phyloP scores from a whole-genome alignment of 2,113 vertebrate genomes.

The Himantopus leucocephalus region DNA sequence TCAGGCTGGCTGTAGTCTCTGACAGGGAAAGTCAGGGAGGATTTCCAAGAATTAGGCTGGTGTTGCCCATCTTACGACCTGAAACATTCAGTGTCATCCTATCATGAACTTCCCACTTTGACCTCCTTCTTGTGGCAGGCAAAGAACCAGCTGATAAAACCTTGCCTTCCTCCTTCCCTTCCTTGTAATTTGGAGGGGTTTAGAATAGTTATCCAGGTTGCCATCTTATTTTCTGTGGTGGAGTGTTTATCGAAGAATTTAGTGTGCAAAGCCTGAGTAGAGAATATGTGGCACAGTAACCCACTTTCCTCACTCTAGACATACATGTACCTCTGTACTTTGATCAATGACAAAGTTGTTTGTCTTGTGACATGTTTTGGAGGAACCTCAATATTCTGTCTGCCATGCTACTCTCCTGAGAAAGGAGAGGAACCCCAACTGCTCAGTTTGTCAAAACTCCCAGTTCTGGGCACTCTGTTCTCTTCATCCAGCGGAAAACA shows the following conservation, averaged over 20 bases:
- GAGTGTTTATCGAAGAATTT: background rate
- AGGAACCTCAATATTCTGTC: background rate
- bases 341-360: background rate
- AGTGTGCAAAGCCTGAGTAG: background rate
- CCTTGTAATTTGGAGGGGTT: background rate
- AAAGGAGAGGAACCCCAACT: background rate
- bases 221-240: background rate
- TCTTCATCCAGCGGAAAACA: background rate
- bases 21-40: background rate
- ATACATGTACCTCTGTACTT: background rate
- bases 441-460: background rate
- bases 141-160: background rate
- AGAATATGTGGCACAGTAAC: background rate
- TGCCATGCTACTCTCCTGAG: background rate
- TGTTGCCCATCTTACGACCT: background rate
- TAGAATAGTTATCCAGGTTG: background rate
- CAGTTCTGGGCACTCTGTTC: background rate
- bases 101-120: background rate
- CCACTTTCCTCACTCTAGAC: background rate
- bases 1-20: background rate
- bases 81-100: background rate
- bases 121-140: background rate
- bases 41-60: background rate
- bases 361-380: background rate
- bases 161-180: background rate